phyloP scores from a whole-genome alignment of 2,888 invertebrate genomes.

The Drosophila dives region DNA sequence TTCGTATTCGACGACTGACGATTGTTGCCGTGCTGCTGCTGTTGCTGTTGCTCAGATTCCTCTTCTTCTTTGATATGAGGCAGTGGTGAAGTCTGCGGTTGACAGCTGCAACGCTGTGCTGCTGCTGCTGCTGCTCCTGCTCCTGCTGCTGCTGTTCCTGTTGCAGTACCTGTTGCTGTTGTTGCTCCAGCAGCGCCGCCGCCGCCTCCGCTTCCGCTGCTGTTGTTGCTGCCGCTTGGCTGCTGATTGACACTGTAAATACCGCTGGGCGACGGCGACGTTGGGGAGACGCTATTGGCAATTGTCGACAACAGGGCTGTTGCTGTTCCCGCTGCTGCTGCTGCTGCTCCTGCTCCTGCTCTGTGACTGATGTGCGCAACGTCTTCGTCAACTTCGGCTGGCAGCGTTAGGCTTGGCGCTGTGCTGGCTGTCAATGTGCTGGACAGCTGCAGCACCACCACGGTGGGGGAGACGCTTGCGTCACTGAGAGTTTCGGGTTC shows the following conservation, averaged over 20 bases:
- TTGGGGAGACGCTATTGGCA: slow-evolving; percentile 43
- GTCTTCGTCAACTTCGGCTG: slow-evolving; percentile 25
- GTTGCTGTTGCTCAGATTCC: slow-evolving; percentile 85
- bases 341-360: slow-evolving; percentile 53
- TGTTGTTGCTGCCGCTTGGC: slow-evolving; percentile 29
- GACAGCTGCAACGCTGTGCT: slow-evolving; percentile 84
- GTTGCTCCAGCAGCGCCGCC: slow-evolving; percentile 82
- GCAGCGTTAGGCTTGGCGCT: slow-evolving; percentile 57
- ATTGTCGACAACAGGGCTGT: slow-evolving; percentile 39
- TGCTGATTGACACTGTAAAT: slow-evolving; percentile 47
- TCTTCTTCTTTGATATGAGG: slow-evolving; percentile 94
- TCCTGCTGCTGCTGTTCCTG: slow-evolving; percentile 86
- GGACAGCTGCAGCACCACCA: slow-evolving; percentile 68
- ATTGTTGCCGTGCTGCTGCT: slow-evolving; percentile 58
- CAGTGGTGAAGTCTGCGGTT: slow-evolving; percentile 89
- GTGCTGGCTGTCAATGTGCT: slow-evolving; percentile 58
- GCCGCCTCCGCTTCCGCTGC: slow-evolving; percentile 17
- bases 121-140: slow-evolving; percentile 27
- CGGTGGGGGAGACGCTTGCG: slow-evolving; percentile 82
- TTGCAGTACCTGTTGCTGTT: slow-evolving; percentile 71
- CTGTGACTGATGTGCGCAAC: neutral
- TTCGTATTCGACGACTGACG: slow-evolving; percentile 13
- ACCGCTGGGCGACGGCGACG: slow-evolving; percentile 61
- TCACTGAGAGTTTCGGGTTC: slow-evolving; percentile 82
- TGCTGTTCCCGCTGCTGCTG: slow-evolving; percentile 22